These are phyloP conservation scores for Drosophila paranaensis DNA, from an alignment of 2,888 invertebrate species.

Conservation along the genomic window DNA sequence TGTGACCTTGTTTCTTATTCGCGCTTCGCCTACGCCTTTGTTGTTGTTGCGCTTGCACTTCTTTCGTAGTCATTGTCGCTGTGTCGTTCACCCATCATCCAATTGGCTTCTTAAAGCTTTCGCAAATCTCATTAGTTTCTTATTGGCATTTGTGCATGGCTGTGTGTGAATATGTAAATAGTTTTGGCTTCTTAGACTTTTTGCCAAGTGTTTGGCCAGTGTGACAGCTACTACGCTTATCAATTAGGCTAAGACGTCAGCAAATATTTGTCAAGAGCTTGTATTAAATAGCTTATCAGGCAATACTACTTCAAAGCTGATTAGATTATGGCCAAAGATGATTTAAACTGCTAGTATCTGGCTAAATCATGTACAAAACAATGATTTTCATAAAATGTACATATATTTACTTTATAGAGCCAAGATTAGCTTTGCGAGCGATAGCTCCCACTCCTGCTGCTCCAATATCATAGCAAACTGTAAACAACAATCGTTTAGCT, in stretches of 20 bases:
- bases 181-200: constrained; percentile 30
- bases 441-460: not conserved
- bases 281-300: constrained; percentile 22
- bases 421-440: not conserved
- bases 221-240: constrained; percentile 11
- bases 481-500: constrained; percentile 4
- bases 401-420: not conserved
- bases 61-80: constrained; percentile 5
- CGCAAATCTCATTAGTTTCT: constrained; percentile 8
- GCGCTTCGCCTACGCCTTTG: constrained; percentile 39
- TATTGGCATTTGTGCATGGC: not conserved
- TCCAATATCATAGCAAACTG: constrained; percentile 9
- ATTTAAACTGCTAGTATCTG: constrained; percentile 19
- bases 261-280: constrained; percentile 13
- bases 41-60: constrained; percentile 12
- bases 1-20: constrained; percentile 70
- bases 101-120: constrained; percentile 20
- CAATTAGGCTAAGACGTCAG: constrained; percentile 16
- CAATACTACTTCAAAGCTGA: constrained; percentile 22
- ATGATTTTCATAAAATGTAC: not conserved
- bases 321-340: constrained; percentile 32
- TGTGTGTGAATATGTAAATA: not conserved
- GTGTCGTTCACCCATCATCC: constrained; percentile 44
- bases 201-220: constrained; percentile 45
- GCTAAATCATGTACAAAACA: constrained; percentile 14